Evolutionary conservation across 2,797 vertebrate species (phyloP).

Genomic region (Sebastes trivittatus): DNA sequence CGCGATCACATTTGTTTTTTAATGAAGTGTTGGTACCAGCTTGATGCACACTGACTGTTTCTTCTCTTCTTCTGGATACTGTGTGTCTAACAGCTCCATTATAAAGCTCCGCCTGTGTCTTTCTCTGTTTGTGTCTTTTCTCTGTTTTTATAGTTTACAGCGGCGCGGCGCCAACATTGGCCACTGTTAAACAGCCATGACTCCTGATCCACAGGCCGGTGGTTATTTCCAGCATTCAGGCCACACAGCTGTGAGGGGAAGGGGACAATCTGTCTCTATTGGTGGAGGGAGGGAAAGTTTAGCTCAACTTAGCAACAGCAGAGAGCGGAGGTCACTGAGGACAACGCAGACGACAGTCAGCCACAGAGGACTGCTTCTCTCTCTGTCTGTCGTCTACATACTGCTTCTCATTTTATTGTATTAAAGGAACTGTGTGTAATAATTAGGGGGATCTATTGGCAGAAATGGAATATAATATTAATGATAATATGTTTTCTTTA

Average conservation of each 20-base stretch:
- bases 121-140: conserved; percentile 10
- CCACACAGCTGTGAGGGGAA: conserved; percentile 77
- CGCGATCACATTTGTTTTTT: not conserved
- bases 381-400: not conserved
- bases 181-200: conserved; percentile 74
- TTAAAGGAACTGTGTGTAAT: not conserved
- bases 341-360: conserved; percentile 40
- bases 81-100: not conserved
- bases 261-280: conserved; percentile 66
- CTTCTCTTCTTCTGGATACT: not conserved
- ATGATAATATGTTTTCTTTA: too few relatives aligned
- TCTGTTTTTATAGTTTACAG: conserved; percentile 23
- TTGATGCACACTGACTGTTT: not conserved
- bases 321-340: conserved; percentile 65
- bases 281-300: conserved; percentile 66
- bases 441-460: too few relatives aligned
- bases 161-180: conserved; percentile 59
- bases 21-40: not conserved
- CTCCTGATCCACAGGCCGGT: conserved; percentile 66
- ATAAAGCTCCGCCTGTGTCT: conserved; percentile 21
- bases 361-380: conserved; percentile 14
- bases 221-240: conserved; percentile 83
- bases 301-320: conserved; percentile 69
- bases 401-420: not conserved
- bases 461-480: too few relatives aligned